These are phyloP conservation scores for Sarcophaga bullata DNA, from an alignment of 1,140 invertebrate genomes.

Conservation along the genomic window DNA sequence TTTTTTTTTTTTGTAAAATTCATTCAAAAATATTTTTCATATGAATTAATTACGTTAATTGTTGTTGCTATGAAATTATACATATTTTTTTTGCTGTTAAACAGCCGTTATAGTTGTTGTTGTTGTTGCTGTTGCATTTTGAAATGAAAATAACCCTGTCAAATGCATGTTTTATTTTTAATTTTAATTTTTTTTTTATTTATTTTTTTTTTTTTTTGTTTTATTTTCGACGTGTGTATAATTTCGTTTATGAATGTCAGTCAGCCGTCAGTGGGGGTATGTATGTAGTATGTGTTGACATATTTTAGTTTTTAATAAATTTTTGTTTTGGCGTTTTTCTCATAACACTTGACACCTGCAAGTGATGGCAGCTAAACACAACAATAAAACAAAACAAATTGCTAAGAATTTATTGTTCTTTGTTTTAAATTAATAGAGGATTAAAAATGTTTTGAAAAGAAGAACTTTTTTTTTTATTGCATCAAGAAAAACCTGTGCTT, in stretches of 20 bases:
- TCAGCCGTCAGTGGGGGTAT: too few species aligned
- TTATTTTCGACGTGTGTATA: too few species aligned
- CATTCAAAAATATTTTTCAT: too few species aligned
- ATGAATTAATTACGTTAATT: too few species aligned
- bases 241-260: too few species aligned
- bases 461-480: too few species aligned
- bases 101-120: neutral
- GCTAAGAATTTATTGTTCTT: neutral
- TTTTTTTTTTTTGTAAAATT: neutral
- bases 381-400: too few species aligned
- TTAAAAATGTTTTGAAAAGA: constrained; percentile 6
- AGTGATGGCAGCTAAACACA: neutral
- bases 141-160: constrained; percentile 17
- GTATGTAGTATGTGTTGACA: too few species aligned
- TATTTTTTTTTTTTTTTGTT: too few species aligned
- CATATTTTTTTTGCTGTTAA: neutral
- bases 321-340: neutral
- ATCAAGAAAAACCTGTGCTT: neutral
- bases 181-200: too few species aligned
- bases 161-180: neutral
- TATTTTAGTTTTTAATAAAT: too few species aligned
- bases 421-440: neutral
- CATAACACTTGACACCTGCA: constrained; percentile 3
- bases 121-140: neutral
- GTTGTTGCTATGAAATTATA: neutral